Evolutionary conservation across 2,797 vertebrate genomes (phyloP).

Genomic region (Tympanoctomys barrerae): DNA sequence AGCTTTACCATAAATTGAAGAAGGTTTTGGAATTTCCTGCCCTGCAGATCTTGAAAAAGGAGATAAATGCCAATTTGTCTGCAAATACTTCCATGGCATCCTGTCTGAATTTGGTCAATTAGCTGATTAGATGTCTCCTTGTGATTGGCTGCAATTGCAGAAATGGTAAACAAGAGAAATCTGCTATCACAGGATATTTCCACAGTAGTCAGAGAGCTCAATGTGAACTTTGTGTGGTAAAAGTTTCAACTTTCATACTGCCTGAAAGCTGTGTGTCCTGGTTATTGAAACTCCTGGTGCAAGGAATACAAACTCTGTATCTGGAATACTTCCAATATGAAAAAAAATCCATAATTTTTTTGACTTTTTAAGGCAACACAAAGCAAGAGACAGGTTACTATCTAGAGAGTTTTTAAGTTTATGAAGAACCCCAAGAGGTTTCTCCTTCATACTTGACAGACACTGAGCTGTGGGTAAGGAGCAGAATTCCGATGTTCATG

Average conservation of each 20-base stretch:
- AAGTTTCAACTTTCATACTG: neutral
- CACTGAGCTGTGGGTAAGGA: neutral
- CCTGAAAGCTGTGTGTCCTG: neutral
- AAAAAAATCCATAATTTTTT: conserved; percentile 51
- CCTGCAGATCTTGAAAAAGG: conserved; percentile 22
- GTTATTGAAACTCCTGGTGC: neutral
- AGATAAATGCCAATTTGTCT: conserved; percentile 67
- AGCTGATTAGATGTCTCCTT: conserved; percentile 60
- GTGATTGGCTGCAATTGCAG: conserved; percentile 49
- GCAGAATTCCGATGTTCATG: neutral
- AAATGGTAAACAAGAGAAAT: conserved; percentile 61
- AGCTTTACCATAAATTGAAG: conserved; percentile 15
- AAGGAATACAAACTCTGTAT: conserved; percentile 2
- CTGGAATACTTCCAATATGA: neutral
- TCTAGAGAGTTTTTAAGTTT: neutral
- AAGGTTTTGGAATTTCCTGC: conserved; percentile 51
- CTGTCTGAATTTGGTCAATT: conserved; percentile 68
- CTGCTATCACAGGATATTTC: neutral
- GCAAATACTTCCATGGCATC: conserved; percentile 58
- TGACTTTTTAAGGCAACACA: neutral
- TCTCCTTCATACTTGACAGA: neutral
- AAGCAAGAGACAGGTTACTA: conserved; percentile 1
- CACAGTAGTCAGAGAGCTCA: neutral
- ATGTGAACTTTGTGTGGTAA: neutral
- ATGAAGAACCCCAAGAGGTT: neutral